Percentiles rank a stretch among this genome's conserved stretches.
Evolutionary conservation across 1,140 invertebrate genomes (phyloP).

Genomic region (Trichonephila inaurata): DNA sequence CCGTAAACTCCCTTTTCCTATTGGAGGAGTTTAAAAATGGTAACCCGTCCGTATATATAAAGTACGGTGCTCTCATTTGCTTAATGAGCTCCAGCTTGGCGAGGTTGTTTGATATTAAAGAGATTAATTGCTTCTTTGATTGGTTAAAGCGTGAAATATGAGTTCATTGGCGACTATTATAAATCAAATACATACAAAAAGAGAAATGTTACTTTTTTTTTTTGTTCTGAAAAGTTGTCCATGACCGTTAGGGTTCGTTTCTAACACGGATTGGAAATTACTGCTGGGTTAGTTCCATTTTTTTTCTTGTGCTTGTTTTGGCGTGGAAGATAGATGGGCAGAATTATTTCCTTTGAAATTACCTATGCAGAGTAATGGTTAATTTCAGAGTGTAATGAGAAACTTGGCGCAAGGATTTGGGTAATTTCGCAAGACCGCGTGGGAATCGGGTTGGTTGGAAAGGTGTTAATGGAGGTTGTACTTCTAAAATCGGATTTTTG

Average conservation of each 20-base stretch:
- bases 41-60: not conserved
- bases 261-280: not conserved
- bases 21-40: not conserved
- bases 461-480: not conserved
- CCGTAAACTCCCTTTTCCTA: too few relatives aligned
- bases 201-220: not conserved
- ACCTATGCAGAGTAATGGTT: conserved; percentile 7
- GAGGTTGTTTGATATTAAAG: conserved; percentile 33
- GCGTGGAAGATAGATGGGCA: not conserved
- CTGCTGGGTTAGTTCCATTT: not conserved
- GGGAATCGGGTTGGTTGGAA: not conserved
- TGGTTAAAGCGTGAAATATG: conserved; percentile 58
- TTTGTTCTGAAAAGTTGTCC: not conserved
- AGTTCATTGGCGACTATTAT: conserved; percentile 18
- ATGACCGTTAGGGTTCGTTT: conserved; percentile 25
- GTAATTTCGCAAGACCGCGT: not conserved
- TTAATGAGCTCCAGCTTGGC: conserved; percentile 43
- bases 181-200: conserved; percentile 20
- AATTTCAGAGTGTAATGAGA: conserved; percentile 11
- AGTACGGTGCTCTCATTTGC: conserved; percentile 22
- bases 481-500: not conserved
- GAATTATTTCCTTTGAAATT: conserved; percentile 16
- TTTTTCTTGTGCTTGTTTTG: not conserved
- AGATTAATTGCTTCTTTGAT: conserved; percentile 60
- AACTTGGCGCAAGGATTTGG: not conserved